Evolutionary conservation across 2,888 invertebrate species (phyloP), one percentile per base, ranked within the genome.

Genomic region (Diaperis boleti): DNA sequence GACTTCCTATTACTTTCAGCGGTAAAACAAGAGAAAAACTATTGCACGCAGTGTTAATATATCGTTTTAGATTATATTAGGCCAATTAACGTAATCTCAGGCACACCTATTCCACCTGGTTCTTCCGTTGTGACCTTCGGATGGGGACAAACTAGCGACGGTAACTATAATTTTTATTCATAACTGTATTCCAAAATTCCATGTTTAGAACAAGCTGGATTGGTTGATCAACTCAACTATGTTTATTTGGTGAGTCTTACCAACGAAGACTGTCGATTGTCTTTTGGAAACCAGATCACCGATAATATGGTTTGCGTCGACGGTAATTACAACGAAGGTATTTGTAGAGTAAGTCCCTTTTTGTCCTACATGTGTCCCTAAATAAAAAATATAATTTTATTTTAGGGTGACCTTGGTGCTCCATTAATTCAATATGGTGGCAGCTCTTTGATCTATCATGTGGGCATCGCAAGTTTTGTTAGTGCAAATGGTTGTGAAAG

Each of bases 321-420:
- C n/a, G 56, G 56, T 10, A 56, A 44, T 15, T 56, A 56, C 44
- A 56, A 56, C 10, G 44, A 56, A 35, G 56, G 56, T n/a, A 56
- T 44, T 44, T 56, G 56, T 13, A 44, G 10, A 17, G 56, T 56
- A 45, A 45, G 35, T 45, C n/a, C n/a, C n/a, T n/a, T n/a, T n/a
- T n/a, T n/a, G n/a, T n/a, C n/a, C n/a, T n/a, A n/a, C n/a, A n/a
- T n/a, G n/a, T n/a, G n/a, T n/a, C n/a, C n/a, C n/a, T 26, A 4
- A 49, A 49, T 17, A 6, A n/a, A n/a, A n/a, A n/a, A n/a, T n/a
- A n/a, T 8, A n/a, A 14, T 1, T 29, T 35, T 22, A 20, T 41
- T 54, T 41, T 54, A 54, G 54, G 54, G 54, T 29, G 54, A 54
- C 10, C 26, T 54, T 39, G 54, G 54, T n/a, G 26, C 22, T 17